Evolutionary conservation across 2,797 vertebrate species (phyloP).

Genomic region (Lithobates sylvaticus): DNA sequence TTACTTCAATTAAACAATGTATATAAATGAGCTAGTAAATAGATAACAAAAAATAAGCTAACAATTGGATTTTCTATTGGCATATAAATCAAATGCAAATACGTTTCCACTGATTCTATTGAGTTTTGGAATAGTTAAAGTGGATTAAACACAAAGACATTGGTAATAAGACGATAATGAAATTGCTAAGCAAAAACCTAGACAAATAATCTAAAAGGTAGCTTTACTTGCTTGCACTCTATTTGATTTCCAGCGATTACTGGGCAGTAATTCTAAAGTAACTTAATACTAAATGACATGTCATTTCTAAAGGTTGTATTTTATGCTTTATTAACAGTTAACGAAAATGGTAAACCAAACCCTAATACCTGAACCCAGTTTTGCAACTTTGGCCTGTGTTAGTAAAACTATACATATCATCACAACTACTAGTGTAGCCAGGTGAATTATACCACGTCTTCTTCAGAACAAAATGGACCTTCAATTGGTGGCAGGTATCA

Average conservation of each 20-base stretch:
- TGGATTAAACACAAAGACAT: neutral
- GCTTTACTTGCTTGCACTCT: neutral
- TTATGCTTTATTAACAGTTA: too few relatives aligned
- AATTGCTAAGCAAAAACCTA: neutral
- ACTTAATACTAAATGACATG: too few relatives aligned
- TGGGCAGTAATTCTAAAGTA: neutral
- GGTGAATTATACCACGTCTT: too few relatives aligned
- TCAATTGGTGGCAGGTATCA: too few relatives aligned
- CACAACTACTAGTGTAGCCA: too few relatives aligned
- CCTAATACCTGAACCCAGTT: too few relatives aligned
- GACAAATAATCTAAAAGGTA: neutral
- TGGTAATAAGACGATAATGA: neutral
- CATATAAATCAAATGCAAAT: slow-evolving; percentile 43
- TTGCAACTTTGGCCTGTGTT: too few relatives aligned
- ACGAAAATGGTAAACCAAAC: too few relatives aligned
- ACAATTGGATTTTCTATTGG: slow-evolving; percentile 24
- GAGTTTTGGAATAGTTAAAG: neutral
- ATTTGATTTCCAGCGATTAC: neutral
- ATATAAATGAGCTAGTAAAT: slow-evolving; percentile 36
- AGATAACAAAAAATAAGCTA: slow-evolving; percentile 24
- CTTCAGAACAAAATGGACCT: too few relatives aligned
- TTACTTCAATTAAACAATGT: slow-evolving; percentile 53
- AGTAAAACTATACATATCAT: too few relatives aligned
- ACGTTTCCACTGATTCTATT: neutral
- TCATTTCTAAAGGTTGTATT: too few relatives aligned